Conservation (phyloP, 2,797 vertebrate genomes). For the Enteromius thamalakanensis region DNA sequence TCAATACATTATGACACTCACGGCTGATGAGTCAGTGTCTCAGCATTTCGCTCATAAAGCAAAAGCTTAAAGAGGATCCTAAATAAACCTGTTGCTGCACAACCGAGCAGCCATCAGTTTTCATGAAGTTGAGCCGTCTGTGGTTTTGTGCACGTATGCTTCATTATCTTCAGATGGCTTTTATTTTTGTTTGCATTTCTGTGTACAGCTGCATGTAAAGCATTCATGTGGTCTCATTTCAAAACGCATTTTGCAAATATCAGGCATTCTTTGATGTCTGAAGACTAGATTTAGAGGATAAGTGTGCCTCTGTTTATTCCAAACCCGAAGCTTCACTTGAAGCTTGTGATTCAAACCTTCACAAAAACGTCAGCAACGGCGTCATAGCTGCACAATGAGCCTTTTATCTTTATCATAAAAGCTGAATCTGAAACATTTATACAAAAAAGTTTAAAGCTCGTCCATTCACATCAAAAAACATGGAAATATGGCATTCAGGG, state of each 20-base stretch:
- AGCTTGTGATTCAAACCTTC: constrained; percentile 15
- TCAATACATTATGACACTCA: neutral
- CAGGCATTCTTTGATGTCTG: constrained; percentile 7
- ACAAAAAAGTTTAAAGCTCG: neutral
- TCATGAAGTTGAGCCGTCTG: neutral
- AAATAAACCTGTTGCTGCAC: constrained; percentile 13
- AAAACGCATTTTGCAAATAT: neutral
- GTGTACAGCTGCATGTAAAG: neutral
- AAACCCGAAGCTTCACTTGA: neutral
- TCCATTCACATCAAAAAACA: neutral
- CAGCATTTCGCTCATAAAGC: neutral
- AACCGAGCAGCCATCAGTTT: neutral
- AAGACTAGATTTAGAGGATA: constrained; percentile 21
- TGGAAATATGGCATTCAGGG: neutral
- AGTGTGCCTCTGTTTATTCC: neutral
- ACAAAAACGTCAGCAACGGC: neutral
- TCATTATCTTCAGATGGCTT: neutral
- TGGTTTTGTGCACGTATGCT: constrained; percentile 2
- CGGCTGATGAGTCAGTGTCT: neutral
- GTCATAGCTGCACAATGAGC: constrained; percentile 8
- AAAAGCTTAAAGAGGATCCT: neutral
- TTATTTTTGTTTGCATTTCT: neutral
- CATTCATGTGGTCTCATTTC: neutral
- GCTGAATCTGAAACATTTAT: neutral
- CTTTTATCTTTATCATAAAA: constrained; percentile 14